Evolutionary conservation across 1,140 invertebrate genomes (phyloP).

Genomic region (Apis cerana): DNA sequence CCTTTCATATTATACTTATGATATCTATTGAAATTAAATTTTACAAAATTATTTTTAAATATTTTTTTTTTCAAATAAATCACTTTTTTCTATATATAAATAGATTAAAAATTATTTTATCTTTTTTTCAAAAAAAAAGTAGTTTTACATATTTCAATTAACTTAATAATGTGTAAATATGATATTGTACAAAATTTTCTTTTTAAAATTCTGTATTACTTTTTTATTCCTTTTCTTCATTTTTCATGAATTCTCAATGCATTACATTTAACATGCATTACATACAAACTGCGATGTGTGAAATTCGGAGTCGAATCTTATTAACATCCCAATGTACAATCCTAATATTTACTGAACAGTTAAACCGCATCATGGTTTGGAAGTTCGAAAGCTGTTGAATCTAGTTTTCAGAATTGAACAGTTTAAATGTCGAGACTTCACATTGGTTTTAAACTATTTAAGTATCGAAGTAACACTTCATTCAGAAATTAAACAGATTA

Average conservation of each 20-base stretch:
- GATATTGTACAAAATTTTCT: neutral
- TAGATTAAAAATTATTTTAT: too few species aligned
- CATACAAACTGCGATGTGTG: neutral
- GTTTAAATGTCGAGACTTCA: neutral
- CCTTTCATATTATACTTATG: too few species aligned
- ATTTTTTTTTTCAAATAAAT: too few species aligned
- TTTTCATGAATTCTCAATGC: neutral
- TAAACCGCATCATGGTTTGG: neutral
- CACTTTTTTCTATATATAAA: too few species aligned
- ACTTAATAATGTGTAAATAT: neutral
- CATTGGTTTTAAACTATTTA: too few species aligned
- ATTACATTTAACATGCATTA: too few species aligned
- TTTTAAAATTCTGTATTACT: neutral
- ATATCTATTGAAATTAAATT: too few species aligned
- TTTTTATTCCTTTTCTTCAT: neutral
- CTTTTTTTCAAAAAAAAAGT: too few species aligned
- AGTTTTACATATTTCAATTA: neutral
- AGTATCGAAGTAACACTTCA: too few species aligned
- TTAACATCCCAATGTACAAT: neutral
- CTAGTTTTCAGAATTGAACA: slow-evolving; percentile 8
- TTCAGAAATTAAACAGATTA: too few species aligned
- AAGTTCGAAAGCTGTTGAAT: neutral
- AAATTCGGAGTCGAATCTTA: slow-evolving; percentile 6
- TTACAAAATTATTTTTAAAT: too few species aligned
- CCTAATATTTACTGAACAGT: slow-evolving; percentile 16